Evolutionary conservation across 2,888 invertebrate genomes (phyloP), one percentile per base, ranked within the genome.

Genomic region (Hemaris fuciformis): DNA sequence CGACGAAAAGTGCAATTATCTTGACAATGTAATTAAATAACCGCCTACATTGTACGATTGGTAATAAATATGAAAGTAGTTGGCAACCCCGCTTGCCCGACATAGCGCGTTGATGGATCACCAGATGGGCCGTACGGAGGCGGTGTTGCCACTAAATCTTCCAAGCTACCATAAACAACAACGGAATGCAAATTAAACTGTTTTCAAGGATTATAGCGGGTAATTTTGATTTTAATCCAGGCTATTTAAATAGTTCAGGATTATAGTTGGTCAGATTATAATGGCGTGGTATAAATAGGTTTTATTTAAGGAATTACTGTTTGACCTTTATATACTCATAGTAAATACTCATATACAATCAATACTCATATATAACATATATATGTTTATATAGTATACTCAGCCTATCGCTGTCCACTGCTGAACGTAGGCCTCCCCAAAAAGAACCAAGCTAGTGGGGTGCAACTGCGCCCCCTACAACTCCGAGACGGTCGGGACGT

Each of bases 101-200:
- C 48, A 13, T 46, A 23, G 48, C 48, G n/a, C 5, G 6, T 31
- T 53, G 53, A 53, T 53, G 31, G 53, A 53, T 53, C 15, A 31
- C 31, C 53, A 53, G 53, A 53, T 20, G 53, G n/a, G 53, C 8
- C 7, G 23, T 18, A 53, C 53, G 27, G 18, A 53, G 53, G 53
- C 48, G 48, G 10, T n/a, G 48, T 18, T 7, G 8, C 27, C 18
- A 53, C 27, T 53, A 53, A 53, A 53, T 53, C 53, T 27, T 8
- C 27, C 15, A 5, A 25, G 23, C 46, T n/a, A 46, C 53, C 53
- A 31, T 53, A 53, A 53, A 53, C 53, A 6, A 53, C 27, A 1
- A 10, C 31, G 53, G 53, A 27, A 53, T 53, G 53, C 53, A 25
- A 53, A 53, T 53, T 53, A 53, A 53, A 53, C 31, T 4, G 31